These are phyloP conservation scores for Caenorhabditis briggsae DNA, from an alignment of 1,140 invertebrate species.

Conservation along the genomic window DNA sequence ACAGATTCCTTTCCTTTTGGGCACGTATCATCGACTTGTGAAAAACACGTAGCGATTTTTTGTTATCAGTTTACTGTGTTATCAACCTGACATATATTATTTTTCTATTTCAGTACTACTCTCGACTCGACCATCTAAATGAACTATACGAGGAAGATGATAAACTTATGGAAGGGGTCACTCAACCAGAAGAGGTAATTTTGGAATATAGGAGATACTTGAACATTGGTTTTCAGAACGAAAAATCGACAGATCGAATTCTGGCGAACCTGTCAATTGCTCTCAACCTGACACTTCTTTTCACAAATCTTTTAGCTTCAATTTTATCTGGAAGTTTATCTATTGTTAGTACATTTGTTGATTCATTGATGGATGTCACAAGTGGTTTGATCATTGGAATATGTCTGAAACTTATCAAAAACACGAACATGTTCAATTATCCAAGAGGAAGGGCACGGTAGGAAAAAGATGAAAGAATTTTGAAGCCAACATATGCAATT, in stretches of 20 bases:
- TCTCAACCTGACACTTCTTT: constrained; percentile 48
- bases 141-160: constrained; percentile 25
- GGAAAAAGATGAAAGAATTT: too few relatives aligned
- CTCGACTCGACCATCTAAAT: background rate
- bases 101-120: background rate
- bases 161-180: constrained; percentile 5
- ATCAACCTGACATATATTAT: background rate
- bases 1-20: background rate
- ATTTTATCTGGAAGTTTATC: constrained; percentile 66
- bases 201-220: background rate
- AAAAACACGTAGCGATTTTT: constrained; percentile 1
- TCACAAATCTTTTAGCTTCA: constrained; percentile 64
- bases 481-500: background rate
- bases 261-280: constrained; percentile 1
- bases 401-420: constrained; percentile 62
- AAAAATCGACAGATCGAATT: background rate
- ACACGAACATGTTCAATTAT: constrained; percentile 65
- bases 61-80: constrained; percentile 17
- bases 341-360: constrained; percentile 68
- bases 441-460: constrained; percentile 65
- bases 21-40: background rate
- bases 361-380: constrained; percentile 68
- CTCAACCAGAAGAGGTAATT: background rate
- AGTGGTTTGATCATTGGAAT: constrained; percentile 64
- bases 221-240: background rate